Evolutionary conservation across 2,797 vertebrate species (phyloP).

Genomic region (Poecilia velifera): DNA sequence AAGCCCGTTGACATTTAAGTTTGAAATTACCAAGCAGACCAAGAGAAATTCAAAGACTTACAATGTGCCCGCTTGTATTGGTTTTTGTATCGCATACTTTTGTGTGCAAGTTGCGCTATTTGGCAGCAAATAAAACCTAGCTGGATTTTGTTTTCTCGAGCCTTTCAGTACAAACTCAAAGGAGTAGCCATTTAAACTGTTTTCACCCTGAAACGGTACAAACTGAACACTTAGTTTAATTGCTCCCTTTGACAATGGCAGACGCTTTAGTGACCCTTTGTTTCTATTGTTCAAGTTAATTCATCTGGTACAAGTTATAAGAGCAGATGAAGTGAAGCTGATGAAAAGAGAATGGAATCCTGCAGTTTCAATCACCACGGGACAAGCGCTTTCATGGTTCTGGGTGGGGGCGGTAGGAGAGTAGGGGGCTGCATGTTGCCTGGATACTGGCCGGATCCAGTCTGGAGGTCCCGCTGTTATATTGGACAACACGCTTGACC

Average conservation of each 20-base stretch:
- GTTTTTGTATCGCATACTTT: not conserved
- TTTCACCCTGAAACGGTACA: slow-evolving; percentile 48
- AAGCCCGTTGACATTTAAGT: slow-evolving; percentile 51
- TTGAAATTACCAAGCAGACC: slow-evolving; percentile 19
- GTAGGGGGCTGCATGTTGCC: slow-evolving; percentile 66
- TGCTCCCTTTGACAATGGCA: slow-evolving; percentile 59
- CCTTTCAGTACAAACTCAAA: slow-evolving; percentile 6
- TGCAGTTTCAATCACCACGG: slow-evolving; percentile 70
- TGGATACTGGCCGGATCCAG: slow-evolving; percentile 72
- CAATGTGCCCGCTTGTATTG: not conserved
- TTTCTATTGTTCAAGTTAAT: slow-evolving; percentile 75
- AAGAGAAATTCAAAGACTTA: slow-evolving; percentile 10
- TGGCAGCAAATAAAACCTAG: not conserved
- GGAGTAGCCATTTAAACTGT: slow-evolving; percentile 44
- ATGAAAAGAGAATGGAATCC: slow-evolving; percentile 78
- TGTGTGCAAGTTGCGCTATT: not conserved
- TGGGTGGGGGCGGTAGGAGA: slow-evolving; percentile 20
- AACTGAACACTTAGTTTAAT: slow-evolving; percentile 67
- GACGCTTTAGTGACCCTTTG: slow-evolving; percentile 65
- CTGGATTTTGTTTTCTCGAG: slow-evolving; percentile 5
- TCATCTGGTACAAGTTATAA: slow-evolving; percentile 71
- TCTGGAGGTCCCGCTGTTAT: slow-evolving; percentile 81
- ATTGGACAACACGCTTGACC: slow-evolving; percentile 85
- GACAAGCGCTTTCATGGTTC: slow-evolving; percentile 66
- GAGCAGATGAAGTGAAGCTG: slow-evolving; percentile 75